These are phyloP conservation scores for Mellivora capensis DNA, from an alignment of 2,113 vertebrate species.

Conservation along the genomic window DNA sequence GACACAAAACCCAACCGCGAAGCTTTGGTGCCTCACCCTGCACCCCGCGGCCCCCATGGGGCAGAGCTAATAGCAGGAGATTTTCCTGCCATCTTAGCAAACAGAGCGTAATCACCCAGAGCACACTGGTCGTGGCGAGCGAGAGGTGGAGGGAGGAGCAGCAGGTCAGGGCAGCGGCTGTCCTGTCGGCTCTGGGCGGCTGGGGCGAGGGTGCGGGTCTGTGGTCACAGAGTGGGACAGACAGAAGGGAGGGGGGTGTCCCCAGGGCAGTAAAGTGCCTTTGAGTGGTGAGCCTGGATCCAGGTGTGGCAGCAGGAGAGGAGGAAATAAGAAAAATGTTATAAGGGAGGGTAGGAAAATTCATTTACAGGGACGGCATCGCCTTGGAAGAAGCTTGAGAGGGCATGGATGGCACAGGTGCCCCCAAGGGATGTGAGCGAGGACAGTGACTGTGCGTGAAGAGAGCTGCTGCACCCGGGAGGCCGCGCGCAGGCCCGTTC, in stretches of 20 bases:
- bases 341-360: neutral
- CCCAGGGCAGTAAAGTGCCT: neutral
- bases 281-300: neutral
- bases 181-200: neutral
- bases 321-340: accelerated
- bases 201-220: accelerated
- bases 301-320: neutral
- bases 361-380: neutral
- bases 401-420: neutral
- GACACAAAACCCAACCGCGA: neutral
- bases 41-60: neutral
- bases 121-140: neutral
- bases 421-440: neutral
- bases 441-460: accelerated
- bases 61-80: neutral
- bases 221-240: accelerated
- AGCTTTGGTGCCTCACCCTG: neutral
- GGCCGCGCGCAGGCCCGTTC: accelerated
- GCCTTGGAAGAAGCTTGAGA: neutral
- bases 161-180: too few relatives aligned
- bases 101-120: neutral
- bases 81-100: neutral
- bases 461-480: accelerated
- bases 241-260: accelerated
- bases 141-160: neutral